A percentile compares a stretch with the other conserved stretches of the same genome.
These are phyloP conservation scores for Rhea pennata DNA, from an alignment of 2,113 vertebrate species.

Conservation along the genomic window DNA sequence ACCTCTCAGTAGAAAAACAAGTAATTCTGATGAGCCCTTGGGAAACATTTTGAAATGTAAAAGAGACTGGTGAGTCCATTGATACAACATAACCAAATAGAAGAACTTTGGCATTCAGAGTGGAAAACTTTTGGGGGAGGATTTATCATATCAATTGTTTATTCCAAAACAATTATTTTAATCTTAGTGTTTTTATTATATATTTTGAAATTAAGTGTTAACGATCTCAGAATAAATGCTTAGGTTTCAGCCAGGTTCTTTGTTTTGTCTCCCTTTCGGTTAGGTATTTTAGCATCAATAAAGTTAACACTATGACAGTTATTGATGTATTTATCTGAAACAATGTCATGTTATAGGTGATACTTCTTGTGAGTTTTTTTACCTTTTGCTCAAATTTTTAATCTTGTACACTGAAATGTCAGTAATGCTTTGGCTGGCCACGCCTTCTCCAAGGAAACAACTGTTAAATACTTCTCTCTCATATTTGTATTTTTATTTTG, in stretches of 20 bases:
- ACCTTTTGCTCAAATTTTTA: not conserved
- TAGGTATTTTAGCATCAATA: not conserved
- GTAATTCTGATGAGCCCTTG: not conserved
- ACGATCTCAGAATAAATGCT: fast-evolving
- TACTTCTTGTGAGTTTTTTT: not conserved
- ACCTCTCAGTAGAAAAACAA: not conserved
- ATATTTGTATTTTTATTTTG: not conserved
- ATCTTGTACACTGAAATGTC: not conserved
- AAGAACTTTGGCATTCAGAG: not conserved
- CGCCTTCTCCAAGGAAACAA: not conserved
- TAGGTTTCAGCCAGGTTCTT: not conserved
- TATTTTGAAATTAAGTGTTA: not conserved
- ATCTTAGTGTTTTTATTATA: not conserved
- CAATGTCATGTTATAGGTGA: not conserved
- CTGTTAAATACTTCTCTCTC: not conserved
- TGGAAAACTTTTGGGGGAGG: not conserved
- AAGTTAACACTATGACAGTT: not conserved
- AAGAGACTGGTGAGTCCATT: not conserved
- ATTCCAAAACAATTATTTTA: not conserved
- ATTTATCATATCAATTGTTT: not conserved
- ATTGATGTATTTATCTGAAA: not conserved
- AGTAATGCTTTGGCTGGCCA: not conserved
- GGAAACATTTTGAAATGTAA: not conserved
- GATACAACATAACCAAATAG: not conserved
- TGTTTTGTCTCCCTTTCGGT: not conserved